These are phyloP conservation scores for Spilarctia lutea DNA, from an alignment of 2,888 invertebrate species.

Conservation along the genomic window DNA sequence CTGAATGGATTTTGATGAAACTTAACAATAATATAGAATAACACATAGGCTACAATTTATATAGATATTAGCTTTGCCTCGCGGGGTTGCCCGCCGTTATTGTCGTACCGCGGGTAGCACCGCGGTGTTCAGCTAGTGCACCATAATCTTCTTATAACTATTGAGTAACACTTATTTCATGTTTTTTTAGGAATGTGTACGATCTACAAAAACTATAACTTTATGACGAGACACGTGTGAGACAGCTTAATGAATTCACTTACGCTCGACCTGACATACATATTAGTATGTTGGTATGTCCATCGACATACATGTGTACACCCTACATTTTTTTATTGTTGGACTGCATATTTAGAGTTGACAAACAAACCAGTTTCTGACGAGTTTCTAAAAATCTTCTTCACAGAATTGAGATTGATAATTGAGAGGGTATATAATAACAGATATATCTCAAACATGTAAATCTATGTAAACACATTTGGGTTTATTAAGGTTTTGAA, in stretches of 20 bases:
- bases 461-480: no score
- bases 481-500: no score
- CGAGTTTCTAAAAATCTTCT: neutral
- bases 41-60: no score
- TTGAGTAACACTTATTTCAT: neutral
- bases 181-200: neutral
- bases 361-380: slow-evolving; percentile 1
- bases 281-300: slow-evolving; percentile 19
- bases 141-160: neutral
- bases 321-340: slow-evolving; percentile 19
- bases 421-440: no score
- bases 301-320: slow-evolving; percentile 19
- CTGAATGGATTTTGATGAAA: no score
- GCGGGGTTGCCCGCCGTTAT: no score
- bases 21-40: no score
- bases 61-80: no score
- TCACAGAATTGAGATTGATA: neutral
- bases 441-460: no score
- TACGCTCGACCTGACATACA: slow-evolving; percentile 43
- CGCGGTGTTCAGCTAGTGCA: no score
- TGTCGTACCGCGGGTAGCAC: no score
- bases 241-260: slow-evolving; percentile 36
- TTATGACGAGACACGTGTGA: neutral
- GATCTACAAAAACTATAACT: neutral
- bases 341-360: neutral